phyloP scores from a whole-genome alignment of 2,797 vertebrate species.

The Galaxias olidus region DNA sequence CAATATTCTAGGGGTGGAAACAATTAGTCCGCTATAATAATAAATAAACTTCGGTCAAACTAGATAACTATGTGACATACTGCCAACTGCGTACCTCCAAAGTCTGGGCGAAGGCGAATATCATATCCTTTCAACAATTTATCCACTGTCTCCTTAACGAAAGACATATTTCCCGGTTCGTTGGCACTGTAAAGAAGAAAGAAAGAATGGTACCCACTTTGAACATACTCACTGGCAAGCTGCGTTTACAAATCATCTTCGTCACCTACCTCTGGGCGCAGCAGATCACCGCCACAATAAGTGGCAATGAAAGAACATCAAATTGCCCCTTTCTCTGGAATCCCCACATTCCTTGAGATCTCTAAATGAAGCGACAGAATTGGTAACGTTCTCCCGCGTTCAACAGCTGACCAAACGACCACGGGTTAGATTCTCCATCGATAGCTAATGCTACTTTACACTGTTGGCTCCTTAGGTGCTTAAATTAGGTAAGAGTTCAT shows the following conservation, averaged over 20 bases:
- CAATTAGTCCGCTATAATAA: too few relatives aligned
- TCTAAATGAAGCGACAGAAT: conserved; percentile 5
- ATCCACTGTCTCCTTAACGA: conserved; percentile 86
- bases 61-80: too few relatives aligned
- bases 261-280: conserved; percentile 78
- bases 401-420: conserved; percentile 33
- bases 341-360: conserved; percentile 76
- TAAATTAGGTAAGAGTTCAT: conserved; percentile 47
- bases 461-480: conserved; percentile 13
- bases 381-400: conserved; percentile 19
- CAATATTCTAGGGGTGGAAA: too few relatives aligned
- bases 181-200: conserved; percentile 68
- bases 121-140: conserved; percentile 85
- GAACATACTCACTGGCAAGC: conserved; percentile 2
- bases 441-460: conserved; percentile 36
- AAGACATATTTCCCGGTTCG: conserved; percentile 85
- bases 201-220: neutral
- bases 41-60: too few relatives aligned
- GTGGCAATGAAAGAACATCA: conserved; percentile 75
- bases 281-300: conserved; percentile 79
- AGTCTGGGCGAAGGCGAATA: conserved; percentile 84
- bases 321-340: conserved; percentile 72
- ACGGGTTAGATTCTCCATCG: conserved; percentile 51
- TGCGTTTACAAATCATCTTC: neutral
- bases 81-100: conserved; percentile 70